Evolutionary conservation across 1,140 invertebrate genomes (phyloP).

Genomic region (Portunus trituberculatus): DNA sequence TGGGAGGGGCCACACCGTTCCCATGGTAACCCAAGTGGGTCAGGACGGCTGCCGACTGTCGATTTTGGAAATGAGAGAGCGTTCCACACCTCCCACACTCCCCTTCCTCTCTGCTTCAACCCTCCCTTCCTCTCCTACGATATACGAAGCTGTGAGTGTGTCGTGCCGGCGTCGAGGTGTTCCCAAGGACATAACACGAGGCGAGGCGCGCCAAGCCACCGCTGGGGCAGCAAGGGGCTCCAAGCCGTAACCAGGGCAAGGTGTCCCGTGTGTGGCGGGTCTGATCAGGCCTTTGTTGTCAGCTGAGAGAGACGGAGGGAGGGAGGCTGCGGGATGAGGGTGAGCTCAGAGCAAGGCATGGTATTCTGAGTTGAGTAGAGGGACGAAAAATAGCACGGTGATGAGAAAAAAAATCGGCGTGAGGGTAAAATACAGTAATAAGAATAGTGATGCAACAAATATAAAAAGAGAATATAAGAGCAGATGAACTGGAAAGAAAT

Average conservation of each 20-base stretch:
- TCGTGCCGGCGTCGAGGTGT: not conserved
- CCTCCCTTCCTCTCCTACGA: not conserved
- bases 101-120: not conserved
- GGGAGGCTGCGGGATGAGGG: not conserved
- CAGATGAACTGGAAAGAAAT: not conserved
- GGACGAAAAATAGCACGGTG: not conserved
- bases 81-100: not conserved
- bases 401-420: not conserved
- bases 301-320: not conserved
- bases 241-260: too few species aligned
- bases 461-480: not conserved
- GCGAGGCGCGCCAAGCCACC: not conserved
- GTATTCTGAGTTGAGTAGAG: not conserved
- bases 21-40: conserved; percentile 17
- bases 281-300: not conserved
- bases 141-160: not conserved
- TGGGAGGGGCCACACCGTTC: conserved; percentile 14
- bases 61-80: conserved; percentile 6
- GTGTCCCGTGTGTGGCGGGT: not conserved
- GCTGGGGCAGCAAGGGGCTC: too few species aligned
- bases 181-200: not conserved
- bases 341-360: too few species aligned
- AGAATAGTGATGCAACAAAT: not conserved
- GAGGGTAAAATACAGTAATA: too few species aligned
- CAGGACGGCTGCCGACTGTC: conserved; percentile 7